Evolutionary conservation across 2,797 vertebrate species (phyloP).

Genomic region (Sebastolobus alascanus): DNA sequence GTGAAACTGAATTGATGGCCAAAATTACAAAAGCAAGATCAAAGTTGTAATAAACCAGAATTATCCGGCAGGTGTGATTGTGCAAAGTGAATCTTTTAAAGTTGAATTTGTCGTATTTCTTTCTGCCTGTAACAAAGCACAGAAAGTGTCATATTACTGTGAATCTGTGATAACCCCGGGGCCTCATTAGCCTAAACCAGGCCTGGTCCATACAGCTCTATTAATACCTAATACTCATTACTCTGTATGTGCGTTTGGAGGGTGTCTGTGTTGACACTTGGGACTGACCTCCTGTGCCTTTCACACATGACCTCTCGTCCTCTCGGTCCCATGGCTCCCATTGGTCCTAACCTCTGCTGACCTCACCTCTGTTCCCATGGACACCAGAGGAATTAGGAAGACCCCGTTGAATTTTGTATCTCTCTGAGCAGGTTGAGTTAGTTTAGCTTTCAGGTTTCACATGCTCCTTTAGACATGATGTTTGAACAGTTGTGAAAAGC

Average conservation of each 20-base stretch:
- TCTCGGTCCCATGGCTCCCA: conserved; percentile 38
- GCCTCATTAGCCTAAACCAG: conserved; percentile 74
- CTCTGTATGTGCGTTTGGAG: conserved; percentile 35
- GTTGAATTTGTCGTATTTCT: conserved; percentile 27
- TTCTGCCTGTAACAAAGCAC: conserved; percentile 31
- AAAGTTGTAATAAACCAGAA: background rate
- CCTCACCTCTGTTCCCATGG: conserved; percentile 70
- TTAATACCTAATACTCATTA: conserved; percentile 66
- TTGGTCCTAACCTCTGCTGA: conserved; percentile 65
- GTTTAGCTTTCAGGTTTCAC: conserved; percentile 24
- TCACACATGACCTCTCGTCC: conserved; percentile 67
- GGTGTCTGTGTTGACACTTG: conserved; percentile 31
- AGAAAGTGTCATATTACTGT: conserved; percentile 54
- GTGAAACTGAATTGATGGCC: background rate
- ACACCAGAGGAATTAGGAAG: conserved; percentile 58
- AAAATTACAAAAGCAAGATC: background rate
- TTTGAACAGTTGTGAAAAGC: background rate
- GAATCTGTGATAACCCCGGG: conserved; percentile 76
- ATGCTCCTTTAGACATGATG: background rate
- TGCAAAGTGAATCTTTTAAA: conserved; percentile 35
- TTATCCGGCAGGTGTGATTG: background rate
- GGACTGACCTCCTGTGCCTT: conserved; percentile 53
- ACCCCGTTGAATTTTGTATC: conserved; percentile 20
- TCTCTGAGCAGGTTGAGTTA: conserved; percentile 9
- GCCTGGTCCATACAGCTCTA: conserved; percentile 59